phyloP scores from a whole-genome alignment of 2,888 invertebrate genomes.

The Tachina grossa region DNA sequence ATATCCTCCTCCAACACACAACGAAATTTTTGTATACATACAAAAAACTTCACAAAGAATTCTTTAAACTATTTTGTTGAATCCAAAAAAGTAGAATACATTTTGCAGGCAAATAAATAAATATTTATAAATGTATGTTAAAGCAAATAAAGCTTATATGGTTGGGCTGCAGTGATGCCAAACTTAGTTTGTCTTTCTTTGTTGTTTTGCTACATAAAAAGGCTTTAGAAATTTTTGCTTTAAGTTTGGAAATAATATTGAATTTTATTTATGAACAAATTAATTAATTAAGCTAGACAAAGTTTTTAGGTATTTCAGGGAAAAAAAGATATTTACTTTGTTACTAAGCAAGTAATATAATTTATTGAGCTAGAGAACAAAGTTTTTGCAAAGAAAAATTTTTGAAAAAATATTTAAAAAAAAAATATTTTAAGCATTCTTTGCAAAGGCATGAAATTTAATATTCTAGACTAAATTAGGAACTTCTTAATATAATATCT shows the following conservation, averaged over 20 bases:
- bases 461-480: too few species aligned
- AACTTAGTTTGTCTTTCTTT: not conserved
- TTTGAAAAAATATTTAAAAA: too few species aligned
- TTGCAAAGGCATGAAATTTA: too few species aligned
- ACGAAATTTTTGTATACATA: not conserved
- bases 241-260: not conserved
- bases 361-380: not conserved
- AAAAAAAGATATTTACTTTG: not conserved
- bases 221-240: not conserved
- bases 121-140: not conserved
- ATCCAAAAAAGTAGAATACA: constrained; percentile 17
- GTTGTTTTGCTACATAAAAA: not conserved
- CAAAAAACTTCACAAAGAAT: constrained; percentile 17
- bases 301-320: not conserved
- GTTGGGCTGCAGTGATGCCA: not conserved
- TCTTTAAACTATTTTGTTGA: constrained; percentile 9
- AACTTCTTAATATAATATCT: too few species aligned
- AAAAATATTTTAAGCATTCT: too few species aligned
- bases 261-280: constrained; percentile 8
- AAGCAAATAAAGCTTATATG: constrained; percentile 15
- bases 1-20: not conserved
- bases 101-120: not conserved
- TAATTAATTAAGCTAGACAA: constrained; percentile 5
- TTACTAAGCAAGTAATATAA: not conserved
- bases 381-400: too few species aligned